Conservation (phyloP, 2,888 invertebrate genomes). For the Chloromyia formosa region DNA sequence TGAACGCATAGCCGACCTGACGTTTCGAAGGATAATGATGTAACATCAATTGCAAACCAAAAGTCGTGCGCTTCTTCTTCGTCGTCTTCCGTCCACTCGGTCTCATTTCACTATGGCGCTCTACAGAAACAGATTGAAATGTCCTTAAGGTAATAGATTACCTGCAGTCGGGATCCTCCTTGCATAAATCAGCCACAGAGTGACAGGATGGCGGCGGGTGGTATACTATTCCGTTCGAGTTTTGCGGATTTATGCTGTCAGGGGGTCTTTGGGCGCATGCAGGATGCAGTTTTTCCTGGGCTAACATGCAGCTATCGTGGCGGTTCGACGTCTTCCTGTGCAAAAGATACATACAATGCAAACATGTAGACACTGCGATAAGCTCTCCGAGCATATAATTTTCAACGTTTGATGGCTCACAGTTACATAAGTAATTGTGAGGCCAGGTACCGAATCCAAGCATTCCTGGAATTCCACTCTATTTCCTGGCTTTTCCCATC, state of each 20-base stretch:
- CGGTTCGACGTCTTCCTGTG: slow-evolving; percentile 85
- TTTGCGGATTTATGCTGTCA: slow-evolving; percentile 66
- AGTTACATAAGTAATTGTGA: slow-evolving; percentile 31
- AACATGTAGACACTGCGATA: slow-evolving; percentile 24
- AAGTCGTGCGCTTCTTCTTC: slow-evolving; percentile 28
- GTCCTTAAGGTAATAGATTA: slow-evolving; percentile 62
- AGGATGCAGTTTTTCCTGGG: slow-evolving; percentile 90
- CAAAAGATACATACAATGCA: slow-evolving; percentile 45
- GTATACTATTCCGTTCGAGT: slow-evolving; percentile 63
- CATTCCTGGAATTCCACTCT: slow-evolving; percentile 7
- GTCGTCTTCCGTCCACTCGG: neutral
- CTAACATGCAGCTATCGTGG: slow-evolving; percentile 86
- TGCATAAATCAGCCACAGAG: slow-evolving; percentile 82
- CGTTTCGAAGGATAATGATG: slow-evolving; percentile 17
- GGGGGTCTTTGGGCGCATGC: slow-evolving; percentile 85
- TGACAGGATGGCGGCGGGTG: slow-evolving; percentile 86
- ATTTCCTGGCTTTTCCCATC: too few relatives aligned
- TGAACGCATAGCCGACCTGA: slow-evolving; percentile 15
- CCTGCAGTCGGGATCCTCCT: slow-evolving; percentile 86
- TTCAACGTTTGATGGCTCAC: slow-evolving; percentile 21
- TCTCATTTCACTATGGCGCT: neutral
- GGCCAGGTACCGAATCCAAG: neutral
- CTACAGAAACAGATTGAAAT: slow-evolving; percentile 42
- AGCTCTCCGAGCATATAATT: slow-evolving; percentile 10
- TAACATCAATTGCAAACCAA: slow-evolving; percentile 33